Conservation (phyloP, 2,797 vertebrate genomes). For the Morelia viridis region DNA sequence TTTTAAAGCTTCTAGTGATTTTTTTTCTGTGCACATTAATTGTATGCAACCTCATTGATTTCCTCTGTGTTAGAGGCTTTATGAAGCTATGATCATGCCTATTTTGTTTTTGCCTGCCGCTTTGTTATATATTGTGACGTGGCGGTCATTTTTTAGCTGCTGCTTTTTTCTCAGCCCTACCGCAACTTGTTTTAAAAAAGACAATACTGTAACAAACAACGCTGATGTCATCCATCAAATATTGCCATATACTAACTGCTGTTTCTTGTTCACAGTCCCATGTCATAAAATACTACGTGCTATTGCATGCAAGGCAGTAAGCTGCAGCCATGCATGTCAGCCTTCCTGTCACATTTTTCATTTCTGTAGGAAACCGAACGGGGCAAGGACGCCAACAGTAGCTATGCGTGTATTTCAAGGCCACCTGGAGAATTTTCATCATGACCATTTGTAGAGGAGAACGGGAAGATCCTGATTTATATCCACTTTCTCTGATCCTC, state of each 20-base stretch:
- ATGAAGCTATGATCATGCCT: background rate
- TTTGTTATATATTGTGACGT: background rate
- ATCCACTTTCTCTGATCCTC: background rate
- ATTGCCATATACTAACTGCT: background rate
- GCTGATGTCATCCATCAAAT: background rate
- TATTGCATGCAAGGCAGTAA: background rate
- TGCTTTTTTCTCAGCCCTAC: background rate
- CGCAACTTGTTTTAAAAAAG: background rate
- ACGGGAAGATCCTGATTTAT: background rate
- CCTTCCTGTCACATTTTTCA: background rate
- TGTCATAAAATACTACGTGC: background rate
- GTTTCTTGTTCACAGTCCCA: background rate
- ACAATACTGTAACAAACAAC: background rate
- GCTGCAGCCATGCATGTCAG: background rate
- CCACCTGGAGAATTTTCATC: background rate
- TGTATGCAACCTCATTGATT: background rate
- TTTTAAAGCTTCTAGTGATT: background rate
- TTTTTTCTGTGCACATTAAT: background rate
- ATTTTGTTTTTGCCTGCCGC: background rate
- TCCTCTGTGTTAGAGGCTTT: background rate
- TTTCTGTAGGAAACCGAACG: background rate
- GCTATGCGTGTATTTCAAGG: too few species aligned
- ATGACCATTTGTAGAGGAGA: background rate
- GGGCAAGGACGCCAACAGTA: background rate
- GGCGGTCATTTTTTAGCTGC: background rate